phyloP scores from a whole-genome alignment of 2,888 invertebrate species.

The Mycalesis mineus region DNA sequence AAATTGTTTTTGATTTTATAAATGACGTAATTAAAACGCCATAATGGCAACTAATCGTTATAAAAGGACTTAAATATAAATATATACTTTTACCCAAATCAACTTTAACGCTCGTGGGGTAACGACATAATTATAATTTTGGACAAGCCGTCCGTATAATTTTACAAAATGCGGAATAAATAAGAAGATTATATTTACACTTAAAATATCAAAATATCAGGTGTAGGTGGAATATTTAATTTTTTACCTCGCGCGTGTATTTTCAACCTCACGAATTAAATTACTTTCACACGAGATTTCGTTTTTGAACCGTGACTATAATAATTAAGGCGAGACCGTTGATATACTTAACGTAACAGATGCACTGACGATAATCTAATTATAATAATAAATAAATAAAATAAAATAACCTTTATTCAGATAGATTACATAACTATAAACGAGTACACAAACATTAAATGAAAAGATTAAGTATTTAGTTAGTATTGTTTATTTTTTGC shows the following conservation, averaged over 20 bases:
- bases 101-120: neutral
- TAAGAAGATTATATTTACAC: constrained; percentile 1
- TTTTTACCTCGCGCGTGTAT: constrained; percentile 3
- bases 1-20: no score
- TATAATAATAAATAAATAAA: no score
- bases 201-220: constrained; percentile 4
- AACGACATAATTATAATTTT: neutral
- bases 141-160: neutral
- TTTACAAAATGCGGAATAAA: neutral
- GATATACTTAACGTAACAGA: neutral
- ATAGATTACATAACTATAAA: no score
- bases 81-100: neutral
- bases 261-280: constrained; percentile 6
- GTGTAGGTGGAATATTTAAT: constrained; percentile 3
- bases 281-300: constrained; percentile 17
- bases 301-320: constrained; percentile 18
- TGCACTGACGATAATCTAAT: no score
- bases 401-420: no score
- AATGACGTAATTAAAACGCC: no score
- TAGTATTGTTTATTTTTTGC: no score
- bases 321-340: constrained; percentile 12
- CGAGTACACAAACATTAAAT: no score
- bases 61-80: no score
- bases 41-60: no score
- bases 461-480: no score